A percentile compares a stretch with the other conserved stretches of the same genome.
phyloP scores from a whole-genome alignment of 2,113 vertebrate genomes.

The Marcusenius ussheri region DNA sequence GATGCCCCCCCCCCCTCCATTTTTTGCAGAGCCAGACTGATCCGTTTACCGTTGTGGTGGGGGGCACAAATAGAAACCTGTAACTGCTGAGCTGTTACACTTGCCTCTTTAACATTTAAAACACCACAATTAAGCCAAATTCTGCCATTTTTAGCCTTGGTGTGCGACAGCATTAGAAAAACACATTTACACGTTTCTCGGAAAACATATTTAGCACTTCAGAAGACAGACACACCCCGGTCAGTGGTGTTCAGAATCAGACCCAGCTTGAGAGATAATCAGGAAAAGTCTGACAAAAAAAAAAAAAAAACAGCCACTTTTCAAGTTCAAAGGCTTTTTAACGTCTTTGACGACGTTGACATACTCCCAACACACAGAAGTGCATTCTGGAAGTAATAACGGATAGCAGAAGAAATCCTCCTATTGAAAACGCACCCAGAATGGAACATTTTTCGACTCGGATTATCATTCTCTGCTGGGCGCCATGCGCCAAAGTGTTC shows the following conservation, averaged over 20 bases:
- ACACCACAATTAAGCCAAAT: background rate
- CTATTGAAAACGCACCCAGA: background rate
- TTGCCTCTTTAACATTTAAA: background rate
- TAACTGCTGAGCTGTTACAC: background rate
- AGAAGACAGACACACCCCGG: background rate
- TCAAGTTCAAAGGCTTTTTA: background rate
- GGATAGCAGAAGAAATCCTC: background rate
- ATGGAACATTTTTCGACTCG: background rate
- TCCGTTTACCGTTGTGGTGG: background rate
- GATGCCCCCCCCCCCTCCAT: background rate
- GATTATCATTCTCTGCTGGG: background rate
- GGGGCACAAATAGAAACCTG: background rate
- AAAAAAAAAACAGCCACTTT: background rate
- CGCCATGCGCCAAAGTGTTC: background rate
- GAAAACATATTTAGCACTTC: background rate
- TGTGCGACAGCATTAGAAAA: background rate
- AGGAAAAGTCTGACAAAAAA: background rate
- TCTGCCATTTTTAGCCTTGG: background rate
- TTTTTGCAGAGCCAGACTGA: background rate
- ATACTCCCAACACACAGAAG: background rate
- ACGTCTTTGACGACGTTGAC: background rate
- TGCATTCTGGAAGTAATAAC: background rate
- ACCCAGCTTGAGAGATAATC: background rate
- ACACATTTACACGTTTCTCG: background rate
- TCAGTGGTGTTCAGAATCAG: background rate